phyloP scores from a whole-genome alignment of 1,140 invertebrate species.

The Plodia interpunctella region DNA sequence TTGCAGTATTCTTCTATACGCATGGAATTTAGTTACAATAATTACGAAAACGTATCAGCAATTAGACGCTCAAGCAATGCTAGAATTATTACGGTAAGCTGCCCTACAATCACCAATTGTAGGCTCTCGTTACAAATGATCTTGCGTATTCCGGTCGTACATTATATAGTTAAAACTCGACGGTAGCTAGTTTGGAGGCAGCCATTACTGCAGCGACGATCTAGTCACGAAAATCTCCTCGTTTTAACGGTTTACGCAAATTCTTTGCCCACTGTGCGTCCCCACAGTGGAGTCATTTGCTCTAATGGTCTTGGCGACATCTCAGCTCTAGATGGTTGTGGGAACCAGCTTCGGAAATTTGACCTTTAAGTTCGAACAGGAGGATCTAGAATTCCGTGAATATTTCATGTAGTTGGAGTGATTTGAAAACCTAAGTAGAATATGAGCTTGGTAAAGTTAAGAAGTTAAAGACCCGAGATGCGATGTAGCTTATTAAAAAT shows the following conservation, averaged over 20 bases:
- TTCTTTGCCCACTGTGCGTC: slow-evolving; percentile 30
- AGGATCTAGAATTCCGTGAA: too few relatives aligned
- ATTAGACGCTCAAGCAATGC: not conserved
- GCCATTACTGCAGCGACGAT: slow-evolving; percentile 47
- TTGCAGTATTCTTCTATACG: too few relatives aligned
- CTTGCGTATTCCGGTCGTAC: not conserved
- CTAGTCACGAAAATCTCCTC: slow-evolving; percentile 55
- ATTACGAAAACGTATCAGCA: too few relatives aligned
- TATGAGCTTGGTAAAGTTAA: too few relatives aligned
- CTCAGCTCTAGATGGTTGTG: slow-evolving; percentile 24
- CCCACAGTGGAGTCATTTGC: slow-evolving; percentile 53
- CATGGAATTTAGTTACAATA: too few relatives aligned
- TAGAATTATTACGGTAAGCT: not conserved
- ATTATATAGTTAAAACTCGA: slow-evolving; percentile 2
- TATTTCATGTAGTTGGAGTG: too few relatives aligned
- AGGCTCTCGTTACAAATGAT: not conserved
- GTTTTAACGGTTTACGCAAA: slow-evolving; percentile 50
- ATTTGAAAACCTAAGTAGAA: too few relatives aligned
- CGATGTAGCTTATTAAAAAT: too few relatives aligned
- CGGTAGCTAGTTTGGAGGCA: slow-evolving; percentile 19
- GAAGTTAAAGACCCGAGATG: too few relatives aligned
- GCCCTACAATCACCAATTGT: not conserved
- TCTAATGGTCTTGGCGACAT: slow-evolving; percentile 37
- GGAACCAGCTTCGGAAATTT: too few relatives aligned
- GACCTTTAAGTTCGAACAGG: too few relatives aligned